Evolutionary conservation across 2,113 vertebrate genomes (phyloP).

Genomic region (Oncorhynchus keta): DNA sequence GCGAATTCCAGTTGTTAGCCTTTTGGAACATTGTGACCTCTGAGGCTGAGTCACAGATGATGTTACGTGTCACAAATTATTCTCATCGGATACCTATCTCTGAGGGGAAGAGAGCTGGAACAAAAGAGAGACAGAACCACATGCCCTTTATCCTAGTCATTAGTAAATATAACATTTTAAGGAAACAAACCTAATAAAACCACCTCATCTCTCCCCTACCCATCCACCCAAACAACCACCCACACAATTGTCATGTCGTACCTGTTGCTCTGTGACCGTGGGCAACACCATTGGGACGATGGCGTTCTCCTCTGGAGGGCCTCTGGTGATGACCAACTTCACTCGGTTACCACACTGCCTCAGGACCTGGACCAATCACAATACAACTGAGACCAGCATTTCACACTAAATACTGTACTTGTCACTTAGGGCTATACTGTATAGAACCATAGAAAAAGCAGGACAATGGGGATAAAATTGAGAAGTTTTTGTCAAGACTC

Average conservation of each 20-base stretch:
- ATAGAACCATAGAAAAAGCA: too few relatives aligned
- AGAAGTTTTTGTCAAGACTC: too few relatives aligned
- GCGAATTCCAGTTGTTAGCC: slow-evolving; percentile 17
- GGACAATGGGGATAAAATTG: too few relatives aligned
- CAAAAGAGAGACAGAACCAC: background rate
- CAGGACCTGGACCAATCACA: slow-evolving; percentile 84
- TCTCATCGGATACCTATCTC: background rate
- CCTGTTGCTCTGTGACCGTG: slow-evolving; percentile 76
- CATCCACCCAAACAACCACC: slow-evolving; percentile 13
- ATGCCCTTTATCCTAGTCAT: background rate
- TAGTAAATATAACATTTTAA: too few relatives aligned
- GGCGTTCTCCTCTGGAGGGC: slow-evolving; percentile 76
- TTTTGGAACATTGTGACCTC: background rate
- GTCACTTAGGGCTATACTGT: too few relatives aligned
- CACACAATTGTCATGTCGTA: slow-evolving; percentile 34
- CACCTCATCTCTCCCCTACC: background rate
- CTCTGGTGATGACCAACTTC: slow-evolving; percentile 87
- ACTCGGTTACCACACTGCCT: slow-evolving; percentile 90
- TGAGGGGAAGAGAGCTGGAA: too few relatives aligned
- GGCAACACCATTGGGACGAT: slow-evolving; percentile 66
- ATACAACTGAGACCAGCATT: too few relatives aligned
- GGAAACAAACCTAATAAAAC: too few relatives aligned
- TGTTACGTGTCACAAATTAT: background rate
- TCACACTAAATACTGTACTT: too few relatives aligned
- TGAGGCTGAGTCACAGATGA: slow-evolving; percentile 30